Conservation (phyloP, 1,140 invertebrate genomes). For the Oncopodura yosiiana region DNA sequence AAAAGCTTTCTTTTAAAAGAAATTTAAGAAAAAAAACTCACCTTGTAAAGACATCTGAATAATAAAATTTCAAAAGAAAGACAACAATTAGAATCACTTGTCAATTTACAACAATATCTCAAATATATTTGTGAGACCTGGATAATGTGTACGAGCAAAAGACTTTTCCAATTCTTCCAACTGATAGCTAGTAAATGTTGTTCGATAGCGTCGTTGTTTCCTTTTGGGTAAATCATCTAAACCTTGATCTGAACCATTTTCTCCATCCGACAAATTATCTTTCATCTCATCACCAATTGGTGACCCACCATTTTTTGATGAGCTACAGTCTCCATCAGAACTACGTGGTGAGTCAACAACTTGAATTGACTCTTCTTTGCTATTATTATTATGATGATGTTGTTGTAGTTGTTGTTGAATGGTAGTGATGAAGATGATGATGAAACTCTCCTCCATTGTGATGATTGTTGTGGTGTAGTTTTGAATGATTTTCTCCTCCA, state of each 20-base stretch:
- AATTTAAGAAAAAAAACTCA: conserved; percentile 42
- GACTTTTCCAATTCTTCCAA: conserved; percentile 94
- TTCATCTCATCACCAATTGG: conserved; percentile 28
- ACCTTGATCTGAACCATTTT: conserved; percentile 57
- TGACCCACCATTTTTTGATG: conserved; percentile 19
- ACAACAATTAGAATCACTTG: too few relatives aligned
- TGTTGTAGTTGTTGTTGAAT: not conserved
- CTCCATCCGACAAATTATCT: conserved; percentile 38
- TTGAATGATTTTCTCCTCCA: too few relatives aligned
- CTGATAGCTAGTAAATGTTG: conserved; percentile 90
- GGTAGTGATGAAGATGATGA: too few relatives aligned
- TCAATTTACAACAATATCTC: too few relatives aligned
- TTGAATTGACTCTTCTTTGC: conserved; percentile 14
- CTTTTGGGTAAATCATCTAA: conserved; percentile 76
- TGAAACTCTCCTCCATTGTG: too few relatives aligned
- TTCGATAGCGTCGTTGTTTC: conserved; percentile 82
- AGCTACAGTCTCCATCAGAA: conserved; percentile 12
- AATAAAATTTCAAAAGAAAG: conserved; percentile 8
- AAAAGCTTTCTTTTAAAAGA: not conserved
- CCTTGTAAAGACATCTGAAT: conserved; percentile 93
- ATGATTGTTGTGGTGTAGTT: too few relatives aligned
- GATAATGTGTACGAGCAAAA: conserved; percentile 92
- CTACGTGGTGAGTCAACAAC: conserved; percentile 25
- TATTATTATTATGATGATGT: not conserved
- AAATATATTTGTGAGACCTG: too few relatives aligned